Conservation (phyloP, 2,888 invertebrate genomes). For the Caenorhabditis doughertyi region DNA sequence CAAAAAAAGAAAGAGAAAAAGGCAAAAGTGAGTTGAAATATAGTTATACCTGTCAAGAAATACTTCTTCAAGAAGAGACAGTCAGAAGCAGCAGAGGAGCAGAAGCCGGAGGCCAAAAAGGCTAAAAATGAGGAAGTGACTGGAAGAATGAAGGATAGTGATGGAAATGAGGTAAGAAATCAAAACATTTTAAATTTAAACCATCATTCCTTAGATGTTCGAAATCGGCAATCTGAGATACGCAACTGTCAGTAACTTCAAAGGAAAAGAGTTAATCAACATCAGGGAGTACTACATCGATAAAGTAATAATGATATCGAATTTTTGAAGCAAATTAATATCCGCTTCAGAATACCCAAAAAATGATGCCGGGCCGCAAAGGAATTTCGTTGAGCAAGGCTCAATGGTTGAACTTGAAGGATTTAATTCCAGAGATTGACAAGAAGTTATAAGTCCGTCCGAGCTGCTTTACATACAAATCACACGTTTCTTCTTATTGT, state of each 20-base stretch:
- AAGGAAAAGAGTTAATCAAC: constrained; percentile 74
- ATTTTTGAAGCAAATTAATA: not conserved
- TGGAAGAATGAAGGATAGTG: constrained; percentile 38
- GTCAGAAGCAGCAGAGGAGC: constrained; percentile 22
- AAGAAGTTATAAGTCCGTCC: constrained; percentile 44
- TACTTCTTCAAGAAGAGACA: constrained; percentile 34
- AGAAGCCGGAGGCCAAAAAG: constrained; percentile 18
- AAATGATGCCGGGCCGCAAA: constrained; percentile 78
- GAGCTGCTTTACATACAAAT: not conserved
- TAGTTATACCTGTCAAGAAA: not conserved
- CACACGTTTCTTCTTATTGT: not conserved
- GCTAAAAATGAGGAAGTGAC: constrained; percentile 15
- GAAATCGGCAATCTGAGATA: constrained; percentile 75
- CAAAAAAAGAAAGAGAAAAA: constrained; percentile 38
- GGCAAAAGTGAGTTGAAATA: constrained; percentile 14
- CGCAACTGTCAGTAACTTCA: constrained; percentile 72
- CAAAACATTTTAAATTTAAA: not conserved
- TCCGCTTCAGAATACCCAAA: constrained; percentile 69
- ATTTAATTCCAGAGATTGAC: constrained; percentile 69
- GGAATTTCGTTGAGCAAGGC: constrained; percentile 74
- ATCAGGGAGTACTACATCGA: constrained; percentile 80
- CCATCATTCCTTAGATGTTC: constrained; percentile 66
- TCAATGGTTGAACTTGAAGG: constrained; percentile 75
- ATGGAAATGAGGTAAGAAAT: constrained; percentile 47
- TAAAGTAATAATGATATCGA: constrained; percentile 63